These are phyloP conservation scores for Thereva unica DNA, from an alignment of 2,888 invertebrate species.

Conservation along the genomic window DNA sequence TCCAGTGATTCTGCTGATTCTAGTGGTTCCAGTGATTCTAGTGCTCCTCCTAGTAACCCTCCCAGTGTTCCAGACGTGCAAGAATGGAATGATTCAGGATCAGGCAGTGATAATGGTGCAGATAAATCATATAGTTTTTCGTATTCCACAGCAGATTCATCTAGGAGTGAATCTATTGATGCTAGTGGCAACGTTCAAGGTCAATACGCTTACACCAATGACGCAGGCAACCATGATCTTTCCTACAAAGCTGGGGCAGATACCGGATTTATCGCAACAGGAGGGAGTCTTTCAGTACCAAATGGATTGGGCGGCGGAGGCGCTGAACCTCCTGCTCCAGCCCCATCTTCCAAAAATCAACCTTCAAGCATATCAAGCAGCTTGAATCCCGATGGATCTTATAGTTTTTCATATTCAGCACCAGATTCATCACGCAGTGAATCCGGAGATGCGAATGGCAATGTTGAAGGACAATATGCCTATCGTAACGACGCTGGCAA, in stretches of 20 bases:
- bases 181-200: conserved; percentile 58
- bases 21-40: too few relatives aligned
- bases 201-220: conserved; percentile 70
- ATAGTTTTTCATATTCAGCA: neutral
- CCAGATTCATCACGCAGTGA: neutral
- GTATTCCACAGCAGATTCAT: conserved; percentile 50
- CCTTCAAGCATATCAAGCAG: too few relatives aligned
- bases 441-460: neutral
- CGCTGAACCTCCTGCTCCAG: too few relatives aligned
- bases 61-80: too few relatives aligned
- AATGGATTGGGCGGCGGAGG: conserved; percentile 41
- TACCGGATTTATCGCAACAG: conserved; percentile 56
- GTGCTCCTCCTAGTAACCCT: too few relatives aligned
- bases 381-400: too few relatives aligned
- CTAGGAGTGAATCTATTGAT: conserved; percentile 52
- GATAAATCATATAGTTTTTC: conserved; percentile 48
- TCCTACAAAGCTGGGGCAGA: conserved; percentile 73
- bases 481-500: conserved; percentile 69
- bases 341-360: too few relatives aligned
- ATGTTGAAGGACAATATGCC: neutral
- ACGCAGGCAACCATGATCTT: conserved; percentile 73
- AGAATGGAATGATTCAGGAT: too few relatives aligned
- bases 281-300: conserved; percentile 52
- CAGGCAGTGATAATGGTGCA: too few relatives aligned
- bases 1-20: too few relatives aligned